phyloP scores from a whole-genome alignment of 2,888 invertebrate species.

The Epinotia brunnichana region DNA sequence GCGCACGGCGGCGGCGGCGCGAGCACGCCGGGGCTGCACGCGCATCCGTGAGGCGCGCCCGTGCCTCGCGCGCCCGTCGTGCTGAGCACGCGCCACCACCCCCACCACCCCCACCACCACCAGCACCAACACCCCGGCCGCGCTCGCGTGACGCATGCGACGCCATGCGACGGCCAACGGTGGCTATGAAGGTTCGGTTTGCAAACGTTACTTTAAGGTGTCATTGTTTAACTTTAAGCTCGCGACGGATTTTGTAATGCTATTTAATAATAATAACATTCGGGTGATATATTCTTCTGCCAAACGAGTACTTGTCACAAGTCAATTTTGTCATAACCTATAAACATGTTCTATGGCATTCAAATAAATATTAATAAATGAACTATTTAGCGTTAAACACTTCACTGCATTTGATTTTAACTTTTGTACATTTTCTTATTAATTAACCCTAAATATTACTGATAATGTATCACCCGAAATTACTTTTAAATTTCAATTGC shows the following conservation, averaged over 20 bases:
- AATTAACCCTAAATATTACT: too few species aligned
- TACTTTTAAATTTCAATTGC: not conserved
- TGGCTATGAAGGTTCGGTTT: not conserved
- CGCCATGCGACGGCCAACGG: not conserved
- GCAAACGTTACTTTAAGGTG: not conserved
- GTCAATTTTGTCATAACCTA: too few species aligned
- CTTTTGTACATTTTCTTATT: too few species aligned
- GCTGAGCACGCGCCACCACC: constrained; percentile 53
- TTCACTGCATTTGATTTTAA: too few species aligned
- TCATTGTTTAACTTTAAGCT: not conserved
- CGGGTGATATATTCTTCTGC: not conserved
- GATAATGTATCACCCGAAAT: not conserved
- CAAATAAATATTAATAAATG: too few species aligned
- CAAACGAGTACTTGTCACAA: too few species aligned
- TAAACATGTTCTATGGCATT: too few species aligned
- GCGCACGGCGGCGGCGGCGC: constrained; percentile 14
- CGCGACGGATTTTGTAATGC: not conserved
- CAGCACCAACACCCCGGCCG: constrained; percentile 45
- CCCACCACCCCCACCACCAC: constrained; percentile 46
- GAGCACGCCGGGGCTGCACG: constrained; percentile 58
- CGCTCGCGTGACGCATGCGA: constrained; percentile 26
- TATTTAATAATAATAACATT: not conserved
- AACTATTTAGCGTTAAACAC: too few species aligned
- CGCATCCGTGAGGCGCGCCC: constrained; percentile 62
- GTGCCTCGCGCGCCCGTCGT: constrained; percentile 65